Evolutionary conservation across 2,113 vertebrate genomes (phyloP).

Genomic region (Callipepla californica): DNA sequence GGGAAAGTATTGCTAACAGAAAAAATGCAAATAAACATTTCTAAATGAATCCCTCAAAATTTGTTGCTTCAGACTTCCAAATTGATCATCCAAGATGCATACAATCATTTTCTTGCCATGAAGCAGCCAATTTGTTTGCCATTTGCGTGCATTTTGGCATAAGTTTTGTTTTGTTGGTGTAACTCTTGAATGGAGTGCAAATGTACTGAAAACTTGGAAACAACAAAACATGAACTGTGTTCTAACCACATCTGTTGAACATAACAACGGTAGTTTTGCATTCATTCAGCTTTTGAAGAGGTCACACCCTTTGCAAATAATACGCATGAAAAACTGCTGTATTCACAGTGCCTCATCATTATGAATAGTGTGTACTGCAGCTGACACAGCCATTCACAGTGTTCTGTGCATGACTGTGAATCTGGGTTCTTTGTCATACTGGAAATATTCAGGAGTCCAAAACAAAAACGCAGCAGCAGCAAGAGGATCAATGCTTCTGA

Average conservation of each 20-base stretch:
- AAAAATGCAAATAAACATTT: not conserved
- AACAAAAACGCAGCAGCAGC: not conserved
- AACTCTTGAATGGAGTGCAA: not conserved
- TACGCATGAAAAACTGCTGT: not conserved
- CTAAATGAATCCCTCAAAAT: not conserved
- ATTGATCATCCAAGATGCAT: not conserved
- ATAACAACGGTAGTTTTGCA: not conserved
- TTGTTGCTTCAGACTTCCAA: not conserved
- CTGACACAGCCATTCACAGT: conserved; percentile 21
- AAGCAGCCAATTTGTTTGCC: not conserved
- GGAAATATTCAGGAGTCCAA: not conserved
- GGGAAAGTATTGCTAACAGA: not conserved
- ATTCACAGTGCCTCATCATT: not conserved
- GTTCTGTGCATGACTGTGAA: not conserved
- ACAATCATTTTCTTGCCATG: not conserved
- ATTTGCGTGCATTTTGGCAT: not conserved
- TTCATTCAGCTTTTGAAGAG: conserved; percentile 21
- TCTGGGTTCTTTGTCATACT: not conserved
- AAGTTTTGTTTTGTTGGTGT: conserved; percentile 12
- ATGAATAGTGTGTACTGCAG: not conserved
- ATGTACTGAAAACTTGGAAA: not conserved
- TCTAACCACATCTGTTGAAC: not conserved
- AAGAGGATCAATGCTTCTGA: not conserved
- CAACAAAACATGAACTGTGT: not conserved
- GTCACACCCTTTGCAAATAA: conserved; percentile 31